Conservation (phyloP, 2,113 vertebrate genomes). For the Sinocyclocheilus rhinocerous region DNA sequence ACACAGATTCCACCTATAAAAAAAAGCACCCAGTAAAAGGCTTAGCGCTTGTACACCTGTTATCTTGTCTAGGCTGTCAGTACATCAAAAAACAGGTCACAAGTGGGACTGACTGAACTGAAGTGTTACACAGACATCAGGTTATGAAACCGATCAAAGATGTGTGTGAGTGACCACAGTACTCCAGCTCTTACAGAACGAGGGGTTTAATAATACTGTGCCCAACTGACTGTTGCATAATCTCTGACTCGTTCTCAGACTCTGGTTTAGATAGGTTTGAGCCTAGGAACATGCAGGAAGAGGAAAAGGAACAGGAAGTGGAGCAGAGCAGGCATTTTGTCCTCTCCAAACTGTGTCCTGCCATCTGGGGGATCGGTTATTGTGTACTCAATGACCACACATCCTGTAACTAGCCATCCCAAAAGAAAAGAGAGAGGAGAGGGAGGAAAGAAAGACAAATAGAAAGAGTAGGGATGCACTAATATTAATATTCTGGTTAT, state of each 20-base stretch:
- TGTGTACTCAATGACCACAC: slow-evolving; percentile 77
- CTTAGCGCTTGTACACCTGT: background rate
- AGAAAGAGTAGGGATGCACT: slow-evolving; percentile 23
- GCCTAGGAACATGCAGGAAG: slow-evolving; percentile 44
- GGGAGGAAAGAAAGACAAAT: slow-evolving; percentile 50
- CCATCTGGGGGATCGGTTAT: slow-evolving; percentile 87
- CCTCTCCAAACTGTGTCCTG: slow-evolving; percentile 84
- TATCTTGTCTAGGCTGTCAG: slow-evolving; percentile 17
- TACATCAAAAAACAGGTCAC: background rate
- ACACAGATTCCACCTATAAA: background rate
- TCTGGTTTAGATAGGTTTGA: background rate
- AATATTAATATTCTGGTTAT: background rate
- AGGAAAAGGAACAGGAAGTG: slow-evolving; percentile 65
- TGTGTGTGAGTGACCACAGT: background rate
- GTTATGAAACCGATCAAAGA: background rate
- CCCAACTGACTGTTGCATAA: background rate
- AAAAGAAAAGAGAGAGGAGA: slow-evolving; percentile 36
- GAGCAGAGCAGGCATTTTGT: slow-evolving; percentile 73
- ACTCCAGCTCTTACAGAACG: background rate
- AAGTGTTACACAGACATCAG: background rate
- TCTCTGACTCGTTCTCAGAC: background rate
- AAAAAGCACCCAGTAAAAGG: slow-evolving; percentile 3
- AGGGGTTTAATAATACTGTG: slow-evolving; percentile 3
- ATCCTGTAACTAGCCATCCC: slow-evolving; percentile 79
- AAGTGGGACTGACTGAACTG: background rate